Conservation (phyloP, 1,140 invertebrate genomes). For the Melanaphis sacchari region DNA sequence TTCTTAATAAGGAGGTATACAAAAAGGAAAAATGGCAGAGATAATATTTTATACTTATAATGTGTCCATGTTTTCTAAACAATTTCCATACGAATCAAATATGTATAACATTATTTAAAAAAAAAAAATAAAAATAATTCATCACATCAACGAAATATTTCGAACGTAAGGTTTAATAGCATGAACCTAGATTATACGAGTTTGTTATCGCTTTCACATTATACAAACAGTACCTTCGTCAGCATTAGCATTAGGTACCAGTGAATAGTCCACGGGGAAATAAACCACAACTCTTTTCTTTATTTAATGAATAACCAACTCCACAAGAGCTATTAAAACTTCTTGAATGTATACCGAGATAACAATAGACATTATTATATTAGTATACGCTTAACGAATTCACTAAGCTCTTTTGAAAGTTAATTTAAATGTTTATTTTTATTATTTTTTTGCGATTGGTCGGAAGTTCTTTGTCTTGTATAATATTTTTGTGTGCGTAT, state of each 20-base stretch:
- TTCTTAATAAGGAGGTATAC: no score
- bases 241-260: background rate
- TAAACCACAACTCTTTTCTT: constrained; percentile 6
- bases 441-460: background rate
- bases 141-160: background rate
- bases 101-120: background rate
- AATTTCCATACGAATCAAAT: background rate
- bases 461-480: background rate
- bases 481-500: background rate
- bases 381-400: constrained; percentile 26
- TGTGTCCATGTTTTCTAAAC: background rate
- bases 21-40: no score
- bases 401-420: constrained; percentile 24
- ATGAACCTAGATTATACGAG: background rate
- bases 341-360: background rate
- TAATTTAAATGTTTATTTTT: constrained; percentile 13
- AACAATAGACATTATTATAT: constrained; percentile 22
- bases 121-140: background rate
- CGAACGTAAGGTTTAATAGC: background rate
- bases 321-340: constrained; percentile 5
- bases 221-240: background rate
- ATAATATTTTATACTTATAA: background rate
- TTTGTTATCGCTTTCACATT: background rate
- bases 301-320: background rate
- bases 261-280: background rate